Conservation (phyloP, 2,113 vertebrate species). For the Lepus europaeus region DNA sequence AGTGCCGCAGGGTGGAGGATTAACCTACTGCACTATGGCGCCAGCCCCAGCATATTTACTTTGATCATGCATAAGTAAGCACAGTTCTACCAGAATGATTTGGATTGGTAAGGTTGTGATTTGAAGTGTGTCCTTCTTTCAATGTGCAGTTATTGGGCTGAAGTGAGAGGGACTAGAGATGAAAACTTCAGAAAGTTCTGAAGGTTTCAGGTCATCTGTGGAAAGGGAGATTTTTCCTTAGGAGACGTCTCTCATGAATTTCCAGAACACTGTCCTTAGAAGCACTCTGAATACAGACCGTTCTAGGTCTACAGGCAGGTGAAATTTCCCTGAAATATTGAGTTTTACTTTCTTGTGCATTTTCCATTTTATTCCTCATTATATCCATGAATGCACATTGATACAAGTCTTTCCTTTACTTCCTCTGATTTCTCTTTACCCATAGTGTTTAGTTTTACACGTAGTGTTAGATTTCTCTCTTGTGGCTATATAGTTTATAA, state of each 20-base stretch:
- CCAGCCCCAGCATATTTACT: background rate
- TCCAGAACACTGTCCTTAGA: background rate
- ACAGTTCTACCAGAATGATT: background rate
- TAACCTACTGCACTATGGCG: too few species aligned
- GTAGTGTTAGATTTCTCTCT: background rate
- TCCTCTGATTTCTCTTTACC: constrained; percentile 21
- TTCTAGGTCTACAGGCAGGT: background rate
- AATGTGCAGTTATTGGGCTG: background rate
- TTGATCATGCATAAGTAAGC: background rate
- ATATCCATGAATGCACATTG: background rate
- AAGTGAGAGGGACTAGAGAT: background rate
- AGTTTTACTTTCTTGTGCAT: constrained; percentile 15
- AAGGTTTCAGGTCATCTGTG: background rate
- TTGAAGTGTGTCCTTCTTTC: constrained; percentile 10
- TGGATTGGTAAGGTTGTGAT: background rate
- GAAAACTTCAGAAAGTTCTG: background rate
- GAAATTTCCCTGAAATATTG: background rate
- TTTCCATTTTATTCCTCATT: constrained; percentile 5
- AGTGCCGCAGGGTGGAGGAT: too few species aligned
- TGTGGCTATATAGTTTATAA: background rate
- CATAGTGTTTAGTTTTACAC: background rate
- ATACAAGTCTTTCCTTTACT: background rate
- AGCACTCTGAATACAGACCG: background rate
- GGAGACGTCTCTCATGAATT: background rate
- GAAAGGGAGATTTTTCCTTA: constrained; percentile 4